Conservation (phyloP, 2,888 invertebrate genomes). For the Stratiomys singularior region DNA sequence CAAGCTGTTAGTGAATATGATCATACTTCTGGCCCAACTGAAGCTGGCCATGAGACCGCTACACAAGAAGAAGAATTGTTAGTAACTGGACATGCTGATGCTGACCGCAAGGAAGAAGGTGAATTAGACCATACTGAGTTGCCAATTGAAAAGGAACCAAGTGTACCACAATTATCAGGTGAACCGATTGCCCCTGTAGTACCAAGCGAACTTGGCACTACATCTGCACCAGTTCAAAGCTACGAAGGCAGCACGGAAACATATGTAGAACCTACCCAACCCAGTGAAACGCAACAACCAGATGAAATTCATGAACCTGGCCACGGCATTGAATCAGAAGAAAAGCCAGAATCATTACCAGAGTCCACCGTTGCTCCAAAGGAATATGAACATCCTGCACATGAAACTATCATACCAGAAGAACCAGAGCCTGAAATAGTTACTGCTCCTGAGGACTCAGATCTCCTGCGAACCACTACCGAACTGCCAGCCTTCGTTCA, state of each 20-base stretch:
- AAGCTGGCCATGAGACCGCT: constrained; percentile 11
- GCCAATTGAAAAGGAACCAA: background rate
- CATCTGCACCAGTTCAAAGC: background rate
- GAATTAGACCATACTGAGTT: background rate
- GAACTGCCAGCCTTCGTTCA: background rate
- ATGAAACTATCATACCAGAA: background rate
- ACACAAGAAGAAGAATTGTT: background rate
- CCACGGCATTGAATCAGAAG: background rate
- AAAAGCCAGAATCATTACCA: background rate
- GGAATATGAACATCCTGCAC: background rate
- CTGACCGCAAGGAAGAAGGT: constrained; percentile 11
- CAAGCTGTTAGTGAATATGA: background rate
- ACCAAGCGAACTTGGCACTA: background rate
- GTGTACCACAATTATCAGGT: background rate
- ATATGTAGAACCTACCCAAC: background rate
- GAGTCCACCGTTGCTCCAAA: background rate
- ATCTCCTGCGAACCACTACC: background rate
- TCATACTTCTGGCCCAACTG: constrained; percentile 44
- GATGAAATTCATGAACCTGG: background rate
- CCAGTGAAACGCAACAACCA: constrained; percentile 6
- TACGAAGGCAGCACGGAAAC: background rate
- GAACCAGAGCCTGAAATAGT: background rate
- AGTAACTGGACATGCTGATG: background rate
- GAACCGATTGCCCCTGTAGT: background rate
- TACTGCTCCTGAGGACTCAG: background rate